A percentile compares a stretch with the other conserved stretches of the same genome.
Evolutionary conservation across 2,888 invertebrate species (phyloP).

Genomic region (Cosmorhoe ocellata): DNA sequence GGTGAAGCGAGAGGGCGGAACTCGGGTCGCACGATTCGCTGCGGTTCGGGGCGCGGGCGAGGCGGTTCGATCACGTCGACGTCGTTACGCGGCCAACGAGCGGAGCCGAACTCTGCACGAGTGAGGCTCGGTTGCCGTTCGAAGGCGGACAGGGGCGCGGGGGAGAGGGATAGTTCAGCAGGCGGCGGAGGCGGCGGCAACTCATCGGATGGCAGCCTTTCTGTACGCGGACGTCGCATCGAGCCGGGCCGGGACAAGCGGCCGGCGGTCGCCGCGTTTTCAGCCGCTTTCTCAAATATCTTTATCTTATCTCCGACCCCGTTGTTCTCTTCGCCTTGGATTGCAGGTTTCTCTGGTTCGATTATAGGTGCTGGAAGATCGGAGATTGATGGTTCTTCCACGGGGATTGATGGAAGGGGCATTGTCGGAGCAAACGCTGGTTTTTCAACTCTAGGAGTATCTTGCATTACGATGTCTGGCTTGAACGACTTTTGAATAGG

Average conservation of each 20-base stretch:
- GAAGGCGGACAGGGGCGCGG: constrained; percentile 42
- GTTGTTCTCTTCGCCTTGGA: constrained; percentile 58
- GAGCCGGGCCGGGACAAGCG: constrained; percentile 66
- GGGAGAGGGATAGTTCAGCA: constrained; percentile 20
- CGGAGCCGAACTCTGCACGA: constrained; percentile 22
- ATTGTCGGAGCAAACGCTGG: constrained; percentile 21
- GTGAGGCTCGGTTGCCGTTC: constrained; percentile 65
- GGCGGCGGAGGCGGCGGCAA: constrained; percentile 30
- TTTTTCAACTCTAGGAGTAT: constrained; percentile 16
- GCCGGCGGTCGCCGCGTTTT: constrained; percentile 59
- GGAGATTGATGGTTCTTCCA: not conserved
- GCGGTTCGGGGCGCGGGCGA: constrained; percentile 64
- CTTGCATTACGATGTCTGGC: constrained; percentile 13
- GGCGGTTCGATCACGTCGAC: constrained; percentile 42
- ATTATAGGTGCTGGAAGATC: constrained; percentile 22
- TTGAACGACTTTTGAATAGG: constrained; percentile 21
- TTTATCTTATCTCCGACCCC: constrained; percentile 78
- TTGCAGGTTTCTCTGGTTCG: constrained; percentile 14
- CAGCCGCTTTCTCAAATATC: constrained; percentile 74
- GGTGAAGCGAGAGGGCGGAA: constrained; percentile 71
- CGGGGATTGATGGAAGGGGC: constrained; percentile 14
- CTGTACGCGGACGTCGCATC: constrained; percentile 53
- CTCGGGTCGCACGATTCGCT: constrained; percentile 73
- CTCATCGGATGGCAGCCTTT: constrained; percentile 40
- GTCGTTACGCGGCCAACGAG: constrained; percentile 31